Percentiles rank a stretch among this genome's conserved stretches.
Conservation (phyloP, 2,113 vertebrate species). For the Megaceryle torquata region DNA sequence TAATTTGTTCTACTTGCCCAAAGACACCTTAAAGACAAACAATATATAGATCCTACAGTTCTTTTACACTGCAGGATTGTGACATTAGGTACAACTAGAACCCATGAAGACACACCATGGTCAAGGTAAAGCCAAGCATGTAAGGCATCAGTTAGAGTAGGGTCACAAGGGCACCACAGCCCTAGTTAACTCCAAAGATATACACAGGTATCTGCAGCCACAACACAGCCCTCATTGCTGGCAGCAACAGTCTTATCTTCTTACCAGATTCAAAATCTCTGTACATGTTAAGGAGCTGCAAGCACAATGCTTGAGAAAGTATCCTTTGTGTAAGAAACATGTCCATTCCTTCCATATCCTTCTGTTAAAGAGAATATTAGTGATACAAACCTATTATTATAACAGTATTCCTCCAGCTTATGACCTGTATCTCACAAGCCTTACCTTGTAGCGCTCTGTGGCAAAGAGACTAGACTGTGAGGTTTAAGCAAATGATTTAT, state of each 20-base stretch:
- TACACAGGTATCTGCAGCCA: not conserved
- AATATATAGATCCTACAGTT: not conserved
- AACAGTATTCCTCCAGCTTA: not conserved
- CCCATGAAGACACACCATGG: accelerated
- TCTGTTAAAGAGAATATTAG: not conserved
- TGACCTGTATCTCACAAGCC: not conserved
- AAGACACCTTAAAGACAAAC: not conserved
- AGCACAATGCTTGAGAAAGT: not conserved
- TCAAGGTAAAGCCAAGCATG: not conserved
- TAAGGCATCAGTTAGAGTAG: not conserved
- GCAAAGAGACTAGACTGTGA: too few species aligned
- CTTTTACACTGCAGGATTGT: not conserved
- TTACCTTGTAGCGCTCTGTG: not conserved
- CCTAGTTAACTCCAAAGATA: not conserved
- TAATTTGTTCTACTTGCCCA: not conserved
- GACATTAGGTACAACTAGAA: not conserved
- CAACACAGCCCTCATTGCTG: accelerated
- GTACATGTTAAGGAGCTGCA: not conserved
- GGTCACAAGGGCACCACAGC: not conserved
- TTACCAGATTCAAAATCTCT: not conserved
- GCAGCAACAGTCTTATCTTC: not conserved
- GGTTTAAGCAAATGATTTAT: too few species aligned
- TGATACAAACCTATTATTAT: not conserved
- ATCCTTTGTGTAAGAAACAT: not conserved
- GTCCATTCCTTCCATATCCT: not conserved